Conservation (phyloP, 2,113 vertebrate species). For the Alectura lathami region DNA sequence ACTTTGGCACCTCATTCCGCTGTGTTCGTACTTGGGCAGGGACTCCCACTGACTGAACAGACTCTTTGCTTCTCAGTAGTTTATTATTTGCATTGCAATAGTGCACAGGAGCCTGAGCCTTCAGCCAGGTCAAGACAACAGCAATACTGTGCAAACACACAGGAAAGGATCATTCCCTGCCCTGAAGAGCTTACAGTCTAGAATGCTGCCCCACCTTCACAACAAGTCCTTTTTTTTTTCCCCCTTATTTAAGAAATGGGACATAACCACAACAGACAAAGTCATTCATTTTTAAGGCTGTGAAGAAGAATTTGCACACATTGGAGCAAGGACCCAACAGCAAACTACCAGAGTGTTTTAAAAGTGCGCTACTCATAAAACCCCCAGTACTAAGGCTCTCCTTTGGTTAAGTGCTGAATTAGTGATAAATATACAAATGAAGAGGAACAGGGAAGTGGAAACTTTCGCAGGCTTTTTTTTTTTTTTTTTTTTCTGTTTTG, state of each 20-base stretch:
- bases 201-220: background rate
- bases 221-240: background rate
- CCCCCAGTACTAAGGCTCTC: background rate
- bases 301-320: background rate
- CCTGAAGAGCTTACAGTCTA: slow-evolving; percentile 59
- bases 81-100: slow-evolving; percentile 57
- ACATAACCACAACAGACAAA: background rate
- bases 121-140: background rate
- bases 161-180: background rate
- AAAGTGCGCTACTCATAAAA: background rate
- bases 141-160: accelerated
- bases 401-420: background rate
- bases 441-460: background rate
- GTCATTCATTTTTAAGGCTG: background rate
- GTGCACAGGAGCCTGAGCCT: slow-evolving; percentile 1
- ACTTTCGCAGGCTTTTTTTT: background rate
- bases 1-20: background rate
- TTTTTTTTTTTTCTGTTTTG: background rate
- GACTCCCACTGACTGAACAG: background rate
- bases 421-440: background rate
- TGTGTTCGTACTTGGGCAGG: background rate
- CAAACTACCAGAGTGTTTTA: background rate
- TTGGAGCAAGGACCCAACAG: background rate
- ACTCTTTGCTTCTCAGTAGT: slow-evolving; percentile 16
- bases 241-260: background rate